A percentile compares a stretch with the other conserved stretches of the same genome.
phyloP scores from a whole-genome alignment of 1,140 invertebrate genomes.

The Drosophila tsacasi region DNA sequence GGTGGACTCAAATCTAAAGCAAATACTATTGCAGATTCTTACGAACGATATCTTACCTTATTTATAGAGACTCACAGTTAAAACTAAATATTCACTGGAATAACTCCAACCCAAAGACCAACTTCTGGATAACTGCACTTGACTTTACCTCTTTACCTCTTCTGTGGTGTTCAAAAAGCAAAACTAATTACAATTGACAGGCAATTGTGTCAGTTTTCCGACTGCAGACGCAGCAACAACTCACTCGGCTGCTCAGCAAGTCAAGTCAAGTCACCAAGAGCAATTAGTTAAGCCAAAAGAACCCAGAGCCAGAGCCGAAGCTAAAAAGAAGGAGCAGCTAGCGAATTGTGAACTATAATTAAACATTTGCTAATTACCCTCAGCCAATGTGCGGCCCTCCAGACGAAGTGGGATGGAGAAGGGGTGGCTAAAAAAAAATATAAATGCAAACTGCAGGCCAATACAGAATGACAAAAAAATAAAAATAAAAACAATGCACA shows the following conservation, averaged over 20 bases:
- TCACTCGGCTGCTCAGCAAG: conserved; percentile 40
- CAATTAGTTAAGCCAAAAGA: conserved; percentile 78
- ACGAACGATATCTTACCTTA: neutral
- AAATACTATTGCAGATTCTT: neutral
- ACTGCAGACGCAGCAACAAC: conserved; percentile 15
- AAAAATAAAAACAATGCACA: conserved; percentile 22
- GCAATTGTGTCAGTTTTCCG: conserved; percentile 68
- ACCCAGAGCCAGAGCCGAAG: conserved; percentile 13
- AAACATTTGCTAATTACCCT: conserved; percentile 78
- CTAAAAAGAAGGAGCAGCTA: conserved; percentile 58
- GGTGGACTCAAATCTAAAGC: conserved; percentile 25
- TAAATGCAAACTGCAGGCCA: conserved; percentile 28
- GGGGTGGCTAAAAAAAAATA: conserved; percentile 9
- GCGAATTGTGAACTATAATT: conserved; percentile 75
- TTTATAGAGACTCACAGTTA: neutral
- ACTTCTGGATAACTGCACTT: conserved; percentile 52
- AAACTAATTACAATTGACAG: conserved; percentile 84
- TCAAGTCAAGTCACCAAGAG: conserved; percentile 55
- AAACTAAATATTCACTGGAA: conserved; percentile 2
- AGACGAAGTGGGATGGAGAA: neutral
- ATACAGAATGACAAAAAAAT: conserved; percentile 34
- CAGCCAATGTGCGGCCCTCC: conserved; percentile 50
- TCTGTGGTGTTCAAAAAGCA: conserved; percentile 67
- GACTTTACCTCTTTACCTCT: conserved; percentile 2
- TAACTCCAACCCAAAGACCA: conserved; percentile 6